Conservation (phyloP, 2,888 invertebrate species). For the Rhamphomyia laevipes region DNA sequence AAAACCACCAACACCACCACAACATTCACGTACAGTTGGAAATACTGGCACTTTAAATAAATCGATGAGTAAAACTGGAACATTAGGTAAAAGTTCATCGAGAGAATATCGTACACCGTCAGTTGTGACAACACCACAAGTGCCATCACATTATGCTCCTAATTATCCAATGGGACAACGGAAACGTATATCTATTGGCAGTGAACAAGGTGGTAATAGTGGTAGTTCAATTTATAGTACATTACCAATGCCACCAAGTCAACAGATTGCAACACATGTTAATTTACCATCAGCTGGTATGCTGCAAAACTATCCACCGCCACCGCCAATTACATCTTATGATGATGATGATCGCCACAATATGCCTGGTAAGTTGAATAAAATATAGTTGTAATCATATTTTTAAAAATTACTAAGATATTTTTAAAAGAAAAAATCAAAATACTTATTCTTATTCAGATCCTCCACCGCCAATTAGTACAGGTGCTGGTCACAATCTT, state of each 20-base stretch:
- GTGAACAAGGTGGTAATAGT: conserved; percentile 29
- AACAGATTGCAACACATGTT: conserved; percentile 31
- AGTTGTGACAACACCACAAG: conserved; percentile 83
- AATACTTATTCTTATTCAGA: conserved; percentile 44
- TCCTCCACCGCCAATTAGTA: conserved; percentile 66
- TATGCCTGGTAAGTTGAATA: conserved; percentile 60
- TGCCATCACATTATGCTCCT: conserved; percentile 83
- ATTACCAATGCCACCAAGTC: conserved; percentile 46
- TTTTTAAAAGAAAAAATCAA: too few relatives aligned
- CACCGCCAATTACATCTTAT: conserved; percentile 42
- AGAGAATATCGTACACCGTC: conserved; percentile 82
- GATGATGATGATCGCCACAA: conserved; percentile 41
- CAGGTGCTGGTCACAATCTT: conserved; percentile 43
- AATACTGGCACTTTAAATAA: conserved; percentile 37
- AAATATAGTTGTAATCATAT: background rate
- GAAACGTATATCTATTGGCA: conserved; percentile 32
- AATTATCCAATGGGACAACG: conserved; percentile 73
- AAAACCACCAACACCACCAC: conserved; percentile 67
- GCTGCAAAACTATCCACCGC: conserved; percentile 65
- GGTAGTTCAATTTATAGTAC: conserved; percentile 74
- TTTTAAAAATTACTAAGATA: background rate
- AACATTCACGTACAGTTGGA: conserved; percentile 29
- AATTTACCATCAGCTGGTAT: conserved; percentile 50
- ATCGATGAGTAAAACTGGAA: conserved; percentile 29
- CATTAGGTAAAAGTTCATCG: conserved; percentile 48